Base-by-base conservation (phyloP, 2,888 invertebrate genomes). In the Callosobruchus maculatus region DNA sequence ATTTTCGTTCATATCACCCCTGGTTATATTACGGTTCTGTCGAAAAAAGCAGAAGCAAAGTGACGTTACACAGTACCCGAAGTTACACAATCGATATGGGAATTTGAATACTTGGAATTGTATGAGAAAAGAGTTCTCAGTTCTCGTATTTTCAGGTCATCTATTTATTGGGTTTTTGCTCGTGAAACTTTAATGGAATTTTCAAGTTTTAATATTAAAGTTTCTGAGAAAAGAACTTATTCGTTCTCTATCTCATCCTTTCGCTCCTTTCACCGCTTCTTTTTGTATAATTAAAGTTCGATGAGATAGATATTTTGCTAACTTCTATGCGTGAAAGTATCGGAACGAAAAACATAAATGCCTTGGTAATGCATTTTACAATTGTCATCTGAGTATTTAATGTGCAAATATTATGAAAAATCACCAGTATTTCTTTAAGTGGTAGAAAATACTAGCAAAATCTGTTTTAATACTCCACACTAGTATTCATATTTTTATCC, bases 81-180 rank as follows among this genome's bases (percentile, higher is more conserved):
- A 82, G 83, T 82, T 83, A 82, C 83, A 83, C 80, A 84, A 84
- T 84, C 84, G 84, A 84, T 84, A 83, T 82, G 81, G 81, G 81
- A 82, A 84, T 83, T 84, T 83, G 82, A 84, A 83, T 84, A 82
- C 81, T 83, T 71, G 76, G 71, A 77, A 79, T 77, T 78, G 49
- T 49, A 49, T 49, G 49, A 49, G 72, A 77, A 80, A n/a, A 79
- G 81, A 81, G 80, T 81, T 78, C 68, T 68, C 68, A 49, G 68
- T 68, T 21, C 77, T 78, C 79, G 76, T 77, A 77, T 79, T 78
- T 76, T 78, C 77, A 77, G 78, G 77, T 79, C 77, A 77, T 77
- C 77, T 76, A 75, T 77, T 77, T 75, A 78, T 76, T 75, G 74
- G 73, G 74, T 76, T 77, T 77, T 70, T 75, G 70, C 31, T 49